Evolutionary conservation across 2,888 invertebrate genomes (phyloP).

Genomic region (Mythimna albipuncta): DNA sequence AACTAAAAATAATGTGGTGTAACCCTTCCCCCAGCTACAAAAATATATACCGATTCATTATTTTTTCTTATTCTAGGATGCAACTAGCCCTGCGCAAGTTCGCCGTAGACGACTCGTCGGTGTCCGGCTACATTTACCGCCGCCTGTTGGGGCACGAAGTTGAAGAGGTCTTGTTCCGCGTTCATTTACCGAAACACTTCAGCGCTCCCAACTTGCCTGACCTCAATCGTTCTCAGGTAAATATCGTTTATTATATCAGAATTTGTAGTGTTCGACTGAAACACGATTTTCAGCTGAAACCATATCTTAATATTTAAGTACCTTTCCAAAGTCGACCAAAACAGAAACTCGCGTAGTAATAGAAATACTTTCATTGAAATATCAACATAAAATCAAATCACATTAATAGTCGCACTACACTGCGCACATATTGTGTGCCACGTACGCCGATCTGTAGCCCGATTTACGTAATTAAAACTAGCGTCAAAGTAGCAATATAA

Average conservation of each 20-base stretch:
- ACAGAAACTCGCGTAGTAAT: too few species aligned
- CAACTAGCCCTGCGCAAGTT: slow-evolving; percentile 98
- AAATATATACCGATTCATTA: neutral
- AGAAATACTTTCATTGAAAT: too few species aligned
- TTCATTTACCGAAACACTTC: slow-evolving; percentile 98
- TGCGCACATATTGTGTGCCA: too few species aligned
- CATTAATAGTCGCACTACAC: too few species aligned
- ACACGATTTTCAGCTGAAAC: too few species aligned
- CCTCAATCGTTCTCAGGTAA: slow-evolving; percentile 97
- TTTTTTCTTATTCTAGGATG: slow-evolving; percentile 92
- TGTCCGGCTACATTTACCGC: slow-evolving; percentile 99
- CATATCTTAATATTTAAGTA: too few species aligned
- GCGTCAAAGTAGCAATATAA: too few species aligned
- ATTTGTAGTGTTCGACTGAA: neutral
- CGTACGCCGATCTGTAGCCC: too few species aligned
- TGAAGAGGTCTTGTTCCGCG: slow-evolving; percentile 97
- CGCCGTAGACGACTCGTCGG: slow-evolving; percentile 98
- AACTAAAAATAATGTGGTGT: too few species aligned
- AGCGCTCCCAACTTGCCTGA: slow-evolving; percentile 99
- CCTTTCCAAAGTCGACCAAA: too few species aligned
- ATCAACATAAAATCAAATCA: too few species aligned
- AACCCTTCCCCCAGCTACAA: neutral
- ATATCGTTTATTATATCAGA: neutral
- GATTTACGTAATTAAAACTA: too few species aligned
- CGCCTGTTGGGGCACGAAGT: slow-evolving; percentile 98